Evolutionary conservation across 2,797 vertebrate species (phyloP).

Genomic region (Microctenopoma lineatum): DNA sequence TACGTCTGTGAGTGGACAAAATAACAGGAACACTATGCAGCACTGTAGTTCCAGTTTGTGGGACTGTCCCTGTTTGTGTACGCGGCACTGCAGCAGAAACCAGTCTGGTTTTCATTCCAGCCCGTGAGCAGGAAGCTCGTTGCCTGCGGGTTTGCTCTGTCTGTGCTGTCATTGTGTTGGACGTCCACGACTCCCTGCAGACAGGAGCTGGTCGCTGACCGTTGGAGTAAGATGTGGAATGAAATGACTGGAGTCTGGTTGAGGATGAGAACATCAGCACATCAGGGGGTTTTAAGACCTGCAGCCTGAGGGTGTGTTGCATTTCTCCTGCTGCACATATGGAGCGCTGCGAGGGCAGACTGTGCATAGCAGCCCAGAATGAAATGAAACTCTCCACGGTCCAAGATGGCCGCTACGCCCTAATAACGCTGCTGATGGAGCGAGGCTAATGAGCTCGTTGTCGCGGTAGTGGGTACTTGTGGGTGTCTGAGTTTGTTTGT

Average conservation of each 20-base stretch:
- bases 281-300: background rate
- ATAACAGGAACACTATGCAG: too few species aligned
- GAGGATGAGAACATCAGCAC: background rate
- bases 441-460: slow-evolving; percentile 36
- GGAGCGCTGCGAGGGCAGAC: slow-evolving; percentile 19
- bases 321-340: slow-evolving; percentile 49
- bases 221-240: background rate
- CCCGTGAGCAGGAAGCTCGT: too few species aligned
- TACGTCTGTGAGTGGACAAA: too few species aligned
- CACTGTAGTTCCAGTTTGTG: too few species aligned
- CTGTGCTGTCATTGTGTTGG: too few species aligned
- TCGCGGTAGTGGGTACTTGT: background rate
- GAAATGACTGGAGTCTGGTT: background rate
- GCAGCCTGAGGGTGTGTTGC: slow-evolving; percentile 19
- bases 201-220: too few species aligned
- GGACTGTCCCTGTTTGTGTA: too few species aligned
- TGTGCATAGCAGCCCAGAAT: slow-evolving; percentile 38
- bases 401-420: slow-evolving; percentile 59
- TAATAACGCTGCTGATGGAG: slow-evolving; percentile 48
- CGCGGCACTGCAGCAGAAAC: too few species aligned
- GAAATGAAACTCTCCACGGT: slow-evolving; percentile 51
- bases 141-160: too few species aligned
- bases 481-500: background rate
- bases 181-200: too few species aligned
- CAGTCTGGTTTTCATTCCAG: too few species aligned